Base-by-base conservation (phyloP, 2,888 invertebrate species). In the Entomobrya multifasciata region DNA sequence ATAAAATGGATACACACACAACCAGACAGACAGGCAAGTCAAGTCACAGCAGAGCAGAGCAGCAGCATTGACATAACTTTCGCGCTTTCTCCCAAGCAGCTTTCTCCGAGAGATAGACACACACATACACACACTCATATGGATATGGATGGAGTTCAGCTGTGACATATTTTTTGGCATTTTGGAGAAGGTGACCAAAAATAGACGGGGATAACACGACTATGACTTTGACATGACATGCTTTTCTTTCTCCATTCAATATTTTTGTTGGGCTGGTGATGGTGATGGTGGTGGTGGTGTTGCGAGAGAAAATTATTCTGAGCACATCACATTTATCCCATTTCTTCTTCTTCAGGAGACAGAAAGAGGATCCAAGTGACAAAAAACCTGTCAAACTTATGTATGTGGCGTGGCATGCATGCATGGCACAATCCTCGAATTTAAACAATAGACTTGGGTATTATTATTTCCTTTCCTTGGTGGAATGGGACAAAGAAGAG, bases 381-480 rank as follows among this genome's bases (percentile, higher is more conserved):
- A 74, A 74, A 74, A 74, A 74, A 74, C 74, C 74, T 74, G 74
- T 74, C 74, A 74, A 74, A 74, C 30, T 25, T n/a, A 25, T 70
- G 25, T 44, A 22, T n/a, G 47, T n/a, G 25, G 49, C 47, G 5
- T 70, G 44, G 41, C 49, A 25, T 49, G 25, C 15, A 72, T 27
- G n/a, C 27, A 15, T 30, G 15, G 30, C 74, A 49, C 74, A 74
- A 74, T 74, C 52, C 52, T 13, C 49, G 74, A 49, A 74, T 74
- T 74, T 74, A 74, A 74, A 74, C 74, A 74, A 74, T 74, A 74
- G 74, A 74, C 74, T 52, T n/a, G 74, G 74, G 74, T 52, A 74
- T 74, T 52, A 74, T 52, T 70, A 70, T 49, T 70, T 70, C 36
- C 36, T 36, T 36, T 36, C 36, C 36, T 36, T 36, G n/a, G 36